A percentile compares a stretch with the other conserved stretches of the same genome.
phyloP scores from a whole-genome alignment of 2,113 vertebrate species.

The Columba livia region DNA sequence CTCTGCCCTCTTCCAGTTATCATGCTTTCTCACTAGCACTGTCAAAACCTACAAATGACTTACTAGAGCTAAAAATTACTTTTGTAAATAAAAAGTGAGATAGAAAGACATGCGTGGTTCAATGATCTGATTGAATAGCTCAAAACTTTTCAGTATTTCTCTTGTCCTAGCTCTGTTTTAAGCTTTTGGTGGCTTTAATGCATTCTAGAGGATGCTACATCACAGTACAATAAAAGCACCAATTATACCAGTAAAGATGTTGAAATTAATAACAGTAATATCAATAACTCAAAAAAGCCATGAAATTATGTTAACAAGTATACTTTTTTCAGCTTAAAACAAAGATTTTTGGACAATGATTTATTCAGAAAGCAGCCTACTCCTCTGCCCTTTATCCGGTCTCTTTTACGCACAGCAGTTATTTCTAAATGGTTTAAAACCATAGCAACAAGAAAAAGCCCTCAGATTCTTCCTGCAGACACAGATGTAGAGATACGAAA shows the following conservation, averaged over 20 bases:
- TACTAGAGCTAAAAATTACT: neutral
- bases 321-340: neutral
- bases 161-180: neutral
- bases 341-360: neutral
- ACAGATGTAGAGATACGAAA: neutral
- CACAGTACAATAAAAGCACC: neutral
- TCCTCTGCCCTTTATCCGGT: neutral
- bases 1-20: neutral
- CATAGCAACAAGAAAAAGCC: neutral
- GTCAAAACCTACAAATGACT: neutral
- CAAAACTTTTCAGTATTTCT: neutral
- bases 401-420: neutral
- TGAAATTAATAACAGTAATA: neutral
- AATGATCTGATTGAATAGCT: neutral
- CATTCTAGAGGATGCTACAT: neutral
- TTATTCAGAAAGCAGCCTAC: neutral
- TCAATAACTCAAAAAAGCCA: neutral
- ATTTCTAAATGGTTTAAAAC: neutral
- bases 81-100: neutral
- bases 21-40: neutral
- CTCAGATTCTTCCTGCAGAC: neutral
- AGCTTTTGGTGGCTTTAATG: neutral
- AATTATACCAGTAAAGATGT: neutral
- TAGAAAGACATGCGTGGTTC: neutral
- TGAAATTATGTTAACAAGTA: neutral